Evolutionary conservation across 53 echinoderm and acorn worm genomes (phyloP), one percentile per base, ranked within the genome.

Genomic region (Henricia sp.): DNA sequence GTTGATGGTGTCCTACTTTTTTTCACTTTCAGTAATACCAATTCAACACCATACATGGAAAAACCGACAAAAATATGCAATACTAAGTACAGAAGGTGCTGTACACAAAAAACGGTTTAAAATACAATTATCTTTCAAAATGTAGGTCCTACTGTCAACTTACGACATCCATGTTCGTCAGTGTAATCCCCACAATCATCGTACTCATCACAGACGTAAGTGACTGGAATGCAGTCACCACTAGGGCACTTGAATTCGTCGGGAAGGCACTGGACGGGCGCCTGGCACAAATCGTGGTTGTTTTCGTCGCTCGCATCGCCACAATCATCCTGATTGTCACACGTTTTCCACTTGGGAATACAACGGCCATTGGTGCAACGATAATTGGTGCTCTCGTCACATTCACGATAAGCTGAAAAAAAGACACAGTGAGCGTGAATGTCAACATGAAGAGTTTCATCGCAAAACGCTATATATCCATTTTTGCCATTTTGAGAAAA

Each of bases 271-370:
- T 74, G 78, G 23, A 66, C 0, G 23, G 32, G 48, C 25, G 48
- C 32, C 95, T 91, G 92, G 92, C 96, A 96, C 2, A 92, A 1
- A 17, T 89, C 91, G 67, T 96, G 96, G 51, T 86, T 76, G 60
- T 96, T 96, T 77, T 96, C 96, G 83, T 96, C 96, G 44, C 96
- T 96, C 11, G 75, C 88, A 42, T 96, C 94, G 2, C 89, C 88
- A 41, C 96, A 96, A 20, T 94, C 88, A 37, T 92, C 92, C 9
- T 58, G 0, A 4, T 90, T 92, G 57, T 96, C 74, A 64, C 96
- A 96, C 13, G 77, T 74, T 24, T 57, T 67, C 75, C 78, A 84
- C 1, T 4, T 33, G 4, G 86, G 89, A 33, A 94, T 90, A 28
- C 96, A 96, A 39, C 74, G 82, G 16, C 54, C 54, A 71, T 96